Evolutionary conservation across 2,797 vertebrate genomes (phyloP).

Genomic region (Sebastes paucispinis): DNA sequence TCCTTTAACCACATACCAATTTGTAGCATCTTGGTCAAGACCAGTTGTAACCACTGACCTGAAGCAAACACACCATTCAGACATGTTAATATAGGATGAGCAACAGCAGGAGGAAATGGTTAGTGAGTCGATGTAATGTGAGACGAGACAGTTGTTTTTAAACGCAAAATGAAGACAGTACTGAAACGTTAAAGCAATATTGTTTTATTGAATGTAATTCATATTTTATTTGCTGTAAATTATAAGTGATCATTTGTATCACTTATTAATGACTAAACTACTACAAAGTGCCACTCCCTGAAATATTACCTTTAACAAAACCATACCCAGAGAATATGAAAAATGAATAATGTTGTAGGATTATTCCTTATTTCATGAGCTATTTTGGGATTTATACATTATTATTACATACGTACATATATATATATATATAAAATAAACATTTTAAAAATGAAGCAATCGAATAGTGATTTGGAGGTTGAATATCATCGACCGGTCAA

Average conservation of each 20-base stretch:
- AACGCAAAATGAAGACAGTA: constrained; percentile 38
- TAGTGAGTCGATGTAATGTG: constrained; percentile 38
- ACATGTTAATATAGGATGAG: constrained; percentile 33
- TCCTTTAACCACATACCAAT: constrained; percentile 67
- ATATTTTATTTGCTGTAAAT: not conserved
- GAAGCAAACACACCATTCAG: constrained; percentile 64
- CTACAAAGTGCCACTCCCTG: constrained; percentile 19
- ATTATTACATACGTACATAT: no score
- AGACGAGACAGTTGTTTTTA: constrained; percentile 6
- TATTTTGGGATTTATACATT: not conserved
- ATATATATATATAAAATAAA: no score
- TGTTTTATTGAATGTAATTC: constrained; percentile 43
- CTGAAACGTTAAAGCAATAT: constrained; percentile 26
- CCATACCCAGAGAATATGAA: not conserved
- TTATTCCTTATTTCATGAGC: not conserved
- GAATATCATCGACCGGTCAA: not conserved
- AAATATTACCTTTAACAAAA: constrained; percentile 8
- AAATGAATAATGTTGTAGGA: not conserved
- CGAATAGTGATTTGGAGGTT: not conserved
- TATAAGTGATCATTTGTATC: not conserved
- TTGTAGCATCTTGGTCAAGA: constrained; percentile 61
- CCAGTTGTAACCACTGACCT: constrained; percentile 62
- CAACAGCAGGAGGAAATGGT: constrained; percentile 51
- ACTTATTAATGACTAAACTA: constrained; percentile 1
- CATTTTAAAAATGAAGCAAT: not conserved